Conservation (phyloP, 1,140 invertebrate species). For the Papilio xuthus region DNA sequence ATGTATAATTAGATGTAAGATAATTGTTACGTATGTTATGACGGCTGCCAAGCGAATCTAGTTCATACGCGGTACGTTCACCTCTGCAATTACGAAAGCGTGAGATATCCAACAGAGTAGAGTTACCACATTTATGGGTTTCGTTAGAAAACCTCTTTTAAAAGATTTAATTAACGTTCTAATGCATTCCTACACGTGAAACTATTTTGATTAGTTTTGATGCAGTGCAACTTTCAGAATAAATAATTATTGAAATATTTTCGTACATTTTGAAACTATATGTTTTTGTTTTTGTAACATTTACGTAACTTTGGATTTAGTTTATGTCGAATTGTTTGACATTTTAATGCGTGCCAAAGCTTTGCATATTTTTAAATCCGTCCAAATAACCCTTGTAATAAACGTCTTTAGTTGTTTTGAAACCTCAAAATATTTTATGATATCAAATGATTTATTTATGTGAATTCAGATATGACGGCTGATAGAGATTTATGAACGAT, state of each 20-base stretch:
- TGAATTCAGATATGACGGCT: no score
- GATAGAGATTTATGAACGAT: no score
- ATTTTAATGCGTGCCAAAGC: not conserved
- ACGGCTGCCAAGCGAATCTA: conserved; percentile 41
- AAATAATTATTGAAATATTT: not conserved
- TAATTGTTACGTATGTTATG: conserved; percentile 26
- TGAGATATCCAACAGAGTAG: conserved; percentile 49
- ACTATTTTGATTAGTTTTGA: not conserved
- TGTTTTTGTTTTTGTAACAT: not conserved
- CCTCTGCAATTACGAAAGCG: conserved; percentile 73
- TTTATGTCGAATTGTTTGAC: not conserved
- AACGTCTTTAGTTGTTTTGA: no score
- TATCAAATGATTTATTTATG: no score
- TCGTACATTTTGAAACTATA: not conserved
- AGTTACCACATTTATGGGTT: not conserved
- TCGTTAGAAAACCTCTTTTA: not conserved
- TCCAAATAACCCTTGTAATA: no score
- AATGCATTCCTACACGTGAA: not conserved
- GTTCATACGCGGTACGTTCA: conserved; percentile 66
- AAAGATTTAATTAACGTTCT: not conserved
- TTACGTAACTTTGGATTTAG: not conserved
- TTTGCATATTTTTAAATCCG: no score
- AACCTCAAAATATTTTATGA: no score
- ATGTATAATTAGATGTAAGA: conserved; percentile 12
- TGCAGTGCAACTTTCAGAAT: not conserved